These are phyloP conservation scores for Latrodectus geometricus DNA, from an alignment of 1,140 invertebrate genomes.

Conservation along the genomic window DNA sequence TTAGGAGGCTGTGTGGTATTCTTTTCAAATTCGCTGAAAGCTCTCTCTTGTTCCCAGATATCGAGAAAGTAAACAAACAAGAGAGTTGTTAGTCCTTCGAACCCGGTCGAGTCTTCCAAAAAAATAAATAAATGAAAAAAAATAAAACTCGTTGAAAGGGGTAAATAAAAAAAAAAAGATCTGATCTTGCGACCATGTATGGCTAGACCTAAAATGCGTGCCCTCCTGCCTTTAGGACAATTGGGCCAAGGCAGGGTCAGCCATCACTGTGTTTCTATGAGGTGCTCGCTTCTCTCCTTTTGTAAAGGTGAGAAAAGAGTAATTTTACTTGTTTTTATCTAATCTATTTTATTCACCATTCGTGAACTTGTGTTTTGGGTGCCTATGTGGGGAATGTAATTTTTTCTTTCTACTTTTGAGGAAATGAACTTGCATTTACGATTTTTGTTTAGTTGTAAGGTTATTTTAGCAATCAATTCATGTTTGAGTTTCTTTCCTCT, in stretches of 20 bases:
- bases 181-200: conserved; percentile 52
- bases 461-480: no score
- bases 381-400: background rate
- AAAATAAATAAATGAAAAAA: background rate
- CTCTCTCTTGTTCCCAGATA: background rate
- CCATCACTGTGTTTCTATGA: background rate
- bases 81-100: background rate
- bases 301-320: background rate
- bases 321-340: background rate
- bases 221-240: conserved; percentile 21
- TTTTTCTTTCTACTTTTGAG: background rate
- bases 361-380: no score
- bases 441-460: no score
- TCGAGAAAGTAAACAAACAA: conserved; percentile 22
- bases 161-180: conserved; percentile 19
- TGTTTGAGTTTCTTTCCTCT: no score
- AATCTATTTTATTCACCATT: background rate
- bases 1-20: no score
- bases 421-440: conserved; percentile 27
- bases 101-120: background rate
- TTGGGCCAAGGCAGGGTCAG: conserved; percentile 57
- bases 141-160: background rate
- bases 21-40: background rate
- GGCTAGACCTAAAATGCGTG: conserved; percentile 22
- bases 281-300: background rate